Evolutionary conservation across 2,113 vertebrate genomes (phyloP).

Genomic region (Polypterus bichir): DNA sequence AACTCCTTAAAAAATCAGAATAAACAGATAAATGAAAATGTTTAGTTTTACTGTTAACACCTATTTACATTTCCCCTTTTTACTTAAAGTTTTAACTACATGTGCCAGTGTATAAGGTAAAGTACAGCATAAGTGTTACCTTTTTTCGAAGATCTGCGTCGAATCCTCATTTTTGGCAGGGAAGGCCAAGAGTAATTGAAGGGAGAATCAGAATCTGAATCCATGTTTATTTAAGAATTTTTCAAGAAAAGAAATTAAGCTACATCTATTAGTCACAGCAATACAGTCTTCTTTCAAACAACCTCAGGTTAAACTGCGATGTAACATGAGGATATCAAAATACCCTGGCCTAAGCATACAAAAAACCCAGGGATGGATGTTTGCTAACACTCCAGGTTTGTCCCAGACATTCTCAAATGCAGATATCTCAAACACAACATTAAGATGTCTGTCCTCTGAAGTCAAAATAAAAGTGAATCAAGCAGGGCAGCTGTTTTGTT

Average conservation of each 20-base stretch:
- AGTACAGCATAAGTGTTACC: conserved; percentile 49
- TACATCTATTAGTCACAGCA: conserved; percentile 1
- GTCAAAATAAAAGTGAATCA: conserved; percentile 16
- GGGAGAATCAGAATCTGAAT: conserved; percentile 93
- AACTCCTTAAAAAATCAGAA: too few relatives aligned
- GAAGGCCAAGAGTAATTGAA: conserved; percentile 98
- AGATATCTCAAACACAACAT: background rate
- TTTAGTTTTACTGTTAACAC: too few relatives aligned
- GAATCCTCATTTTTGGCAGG: conserved; percentile 91
- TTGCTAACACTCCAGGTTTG: conserved; percentile 46
- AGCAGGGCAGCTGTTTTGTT: conserved; percentile 29
- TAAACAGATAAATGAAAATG: too few relatives aligned
- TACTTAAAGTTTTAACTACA: too few relatives aligned
- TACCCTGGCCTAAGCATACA: conserved; percentile 49
- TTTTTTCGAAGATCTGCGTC: conserved; percentile 67
- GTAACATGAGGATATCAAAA: conserved; percentile 47
- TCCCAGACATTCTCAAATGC: background rate
- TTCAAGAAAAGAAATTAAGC: conserved; percentile 22
- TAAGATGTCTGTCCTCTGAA: conserved; percentile 12
- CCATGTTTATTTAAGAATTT: conserved; percentile 51
- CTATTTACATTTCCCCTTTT: too few relatives aligned
- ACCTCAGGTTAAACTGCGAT: conserved; percentile 42
- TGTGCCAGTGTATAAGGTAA: too few relatives aligned
- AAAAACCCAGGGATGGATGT: conserved; percentile 45
- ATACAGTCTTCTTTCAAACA: conserved; percentile 24